Base-by-base conservation (phyloP, 2,888 invertebrate genomes). In the Prosapia bicincta region DNA sequence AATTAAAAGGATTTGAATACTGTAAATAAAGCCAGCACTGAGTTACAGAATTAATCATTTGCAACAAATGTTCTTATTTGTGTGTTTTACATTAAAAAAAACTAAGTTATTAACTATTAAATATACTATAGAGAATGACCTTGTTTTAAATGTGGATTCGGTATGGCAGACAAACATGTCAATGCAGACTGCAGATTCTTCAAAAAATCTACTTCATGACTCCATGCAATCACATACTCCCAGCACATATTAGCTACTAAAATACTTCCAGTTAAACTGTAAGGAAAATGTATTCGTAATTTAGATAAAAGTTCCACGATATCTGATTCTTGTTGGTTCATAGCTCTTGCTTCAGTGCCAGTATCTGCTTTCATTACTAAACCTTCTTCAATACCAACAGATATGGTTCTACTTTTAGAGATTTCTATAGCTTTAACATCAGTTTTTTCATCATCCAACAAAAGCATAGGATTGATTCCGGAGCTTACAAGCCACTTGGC, bases 201-300 rank as follows among this genome's bases (percentile, higher is more conserved):
- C 5, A 92, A 86, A 78, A 89, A 87, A 67, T 90, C 87, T 78
- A 91, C 88, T 80, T 92, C 90, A 84, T 92, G 94, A 83, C 94
- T 93, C 97, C 97, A 98, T 72, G 90, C 89, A 79, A 93, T 89
- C 73, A 94, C 91, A 83, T 94, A 96, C 84, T 97, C 97, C 97
- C 97, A 97, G 79, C 92, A 91, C 88, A 97, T 92, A 83, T 97
- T 95, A 15, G 93, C 90, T 70, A 97, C 86, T 65, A 98, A 86
- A 54, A 92, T 90, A 81, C 93, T 92, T 0, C 92, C 89, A 75
- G 92, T 90, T 73, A 96, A 87, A 84, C 96, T 97, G 80, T 94
- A 91, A 0, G 97, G 97, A 83, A 97, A 97, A 82, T 95, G 93
- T 67, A 89, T 88, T 70, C 90, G 90, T 76, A 95, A 84, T 26